Base-by-base conservation (phyloP, 2,888 invertebrate genomes). In the Drosophila siamana region DNA sequence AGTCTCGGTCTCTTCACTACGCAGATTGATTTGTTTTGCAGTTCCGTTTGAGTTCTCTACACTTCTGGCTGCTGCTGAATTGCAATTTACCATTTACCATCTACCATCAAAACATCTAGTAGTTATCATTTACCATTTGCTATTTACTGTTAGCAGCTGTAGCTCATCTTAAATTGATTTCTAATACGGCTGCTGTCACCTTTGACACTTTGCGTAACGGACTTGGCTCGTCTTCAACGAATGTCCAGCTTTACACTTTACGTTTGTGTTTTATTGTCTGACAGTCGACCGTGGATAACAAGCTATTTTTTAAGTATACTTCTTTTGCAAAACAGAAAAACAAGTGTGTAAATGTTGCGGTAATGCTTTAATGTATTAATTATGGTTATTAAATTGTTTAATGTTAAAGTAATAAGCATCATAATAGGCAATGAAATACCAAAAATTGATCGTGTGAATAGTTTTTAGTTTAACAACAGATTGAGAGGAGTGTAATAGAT, bases 131-230 rank as follows among this genome's bases (percentile, higher is more conserved):
- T 43, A 40, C 54, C 67, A 67, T 62, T 66, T 61, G 43, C 47
- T 51, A 56, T 61, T 84, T 80, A 83, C 83, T 82, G 83, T 83
- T 83, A 88, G 57, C 71, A 74, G 65, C 69, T 74, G 69, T 22
- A 74, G 54, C 69, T 74, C 82, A 79, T 72, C 71, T 76, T 55
- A 79, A 88, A 88, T 83, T 79, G 83, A 83, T 82, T 85, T 85
- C 69, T 78, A 78, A 70, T 85, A 57, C 78, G 64, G 65, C 79
- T 71, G 67, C 82, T 86, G 86, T 88, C 86, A 83, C 83, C 83
- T 83, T 88, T 83, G 83, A 83, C 83, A 83, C 83, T 48, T 71
- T 69, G 48, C 46, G 48, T 86, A 88, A 83, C 86, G 83, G 86
- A 55, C 63, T 70, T 55, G 47, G n/a, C 26, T 71, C 73, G 79